Conservation (phyloP, 2,113 vertebrate genomes). For the Siniperca knerii region DNA sequence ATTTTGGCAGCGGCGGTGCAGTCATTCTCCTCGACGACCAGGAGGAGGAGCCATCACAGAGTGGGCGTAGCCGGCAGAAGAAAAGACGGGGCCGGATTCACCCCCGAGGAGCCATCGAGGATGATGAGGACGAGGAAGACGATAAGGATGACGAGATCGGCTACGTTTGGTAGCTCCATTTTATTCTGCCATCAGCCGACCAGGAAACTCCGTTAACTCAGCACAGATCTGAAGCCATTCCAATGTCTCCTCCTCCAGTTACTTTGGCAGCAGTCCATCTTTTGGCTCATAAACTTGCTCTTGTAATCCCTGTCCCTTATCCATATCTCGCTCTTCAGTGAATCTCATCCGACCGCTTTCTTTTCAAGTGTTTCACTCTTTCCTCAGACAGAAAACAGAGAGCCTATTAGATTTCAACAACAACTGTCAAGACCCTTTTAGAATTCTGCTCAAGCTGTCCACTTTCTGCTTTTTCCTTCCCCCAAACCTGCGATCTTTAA, state of each 20-base stretch:
- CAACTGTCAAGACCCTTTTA: conserved; percentile 52
- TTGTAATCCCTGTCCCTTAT: conserved; percentile 44
- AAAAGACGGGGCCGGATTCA: conserved; percentile 88
- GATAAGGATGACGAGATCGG: conserved; percentile 95
- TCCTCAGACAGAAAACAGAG: conserved; percentile 57
- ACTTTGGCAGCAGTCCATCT: conserved; percentile 63
- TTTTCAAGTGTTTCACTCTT: conserved; percentile 46
- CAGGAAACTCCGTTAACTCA: conserved; percentile 82
- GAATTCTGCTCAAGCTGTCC: conserved; percentile 53
- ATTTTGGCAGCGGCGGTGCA: conserved; percentile 94
- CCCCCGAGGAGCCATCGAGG: conserved; percentile 90
- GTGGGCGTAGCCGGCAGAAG: conserved; percentile 85
- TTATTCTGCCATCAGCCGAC: conserved; percentile 73
- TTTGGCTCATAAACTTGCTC: conserved; percentile 63
- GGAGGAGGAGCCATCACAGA: conserved; percentile 88
- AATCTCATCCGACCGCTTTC: conserved; percentile 49
- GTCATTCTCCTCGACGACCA: conserved; percentile 93
- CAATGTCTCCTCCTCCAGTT: conserved; percentile 73
- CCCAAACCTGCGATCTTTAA: conserved; percentile 41
- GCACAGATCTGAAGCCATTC: conserved; percentile 88
- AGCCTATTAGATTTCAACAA: conserved; percentile 54
- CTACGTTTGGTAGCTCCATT: conserved; percentile 87
- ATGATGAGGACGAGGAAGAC: conserved; percentile 95
- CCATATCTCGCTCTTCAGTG: conserved; percentile 46
- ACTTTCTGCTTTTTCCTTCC: conserved; percentile 45